Evolutionary conservation across 2,888 invertebrate species (phyloP), one percentile per base, ranked within the genome.

Genomic region (Argyresthia goedartella): DNA sequence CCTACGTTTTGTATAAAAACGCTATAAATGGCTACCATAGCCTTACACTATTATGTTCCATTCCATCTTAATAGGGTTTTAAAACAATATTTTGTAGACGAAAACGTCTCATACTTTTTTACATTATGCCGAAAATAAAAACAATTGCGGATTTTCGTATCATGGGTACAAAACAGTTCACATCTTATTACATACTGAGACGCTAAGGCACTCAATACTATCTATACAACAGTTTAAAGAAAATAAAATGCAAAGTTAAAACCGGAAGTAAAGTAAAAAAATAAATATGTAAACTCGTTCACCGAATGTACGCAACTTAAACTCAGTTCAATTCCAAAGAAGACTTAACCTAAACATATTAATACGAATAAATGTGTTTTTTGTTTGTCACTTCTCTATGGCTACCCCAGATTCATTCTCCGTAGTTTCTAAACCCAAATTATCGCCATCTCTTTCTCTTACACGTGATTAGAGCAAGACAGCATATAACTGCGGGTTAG

Each of bases 201-300:
- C 76, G 85, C 85, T 85, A 85, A 85, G 86, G 85, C 85, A 86
- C 85, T 85, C 85, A 78, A 62, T 63, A 36, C 74, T 75, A 73
- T 61, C 51, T 56, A 55, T 70, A 61, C 66, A 71, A 67, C 73
- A 67, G 58, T 70, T 72, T 69, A 76, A 69, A 78, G 76, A 60
- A 60, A 76, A 80, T 76, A 75, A 55, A 59, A 66, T 66, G 47
- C 43, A 42, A 67, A 64, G 61, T 62, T 64, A 67, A 62, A 54
- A 54, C 53, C 42, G 39, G 41, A n/a, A 16, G 25, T 16, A 25
- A 42, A 42, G 25, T 14, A 35, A 48, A 48, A 34, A 15, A 48
- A 15, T 16, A 58, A 60, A 60, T 59, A 59, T 69, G 64, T 71
- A 68, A 74, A 73, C 70, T 76, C 76, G 73, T 79, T 76, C 77